phyloP scores from a whole-genome alignment of 2,888 invertebrate genomes.

The Leptogaster cylindrica region DNA sequence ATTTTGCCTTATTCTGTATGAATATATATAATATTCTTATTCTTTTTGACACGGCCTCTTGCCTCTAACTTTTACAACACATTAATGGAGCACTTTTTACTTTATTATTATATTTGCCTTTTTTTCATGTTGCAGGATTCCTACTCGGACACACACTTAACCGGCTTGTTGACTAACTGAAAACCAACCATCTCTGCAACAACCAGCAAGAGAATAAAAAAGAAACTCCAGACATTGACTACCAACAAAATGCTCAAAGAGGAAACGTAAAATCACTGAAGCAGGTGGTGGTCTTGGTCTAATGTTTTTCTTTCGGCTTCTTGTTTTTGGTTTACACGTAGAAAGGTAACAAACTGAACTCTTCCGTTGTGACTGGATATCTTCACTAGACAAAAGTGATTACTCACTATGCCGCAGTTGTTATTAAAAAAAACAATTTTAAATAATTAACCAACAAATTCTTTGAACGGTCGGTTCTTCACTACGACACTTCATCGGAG shows the following conservation, averaged over 20 bases:
- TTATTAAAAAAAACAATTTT: not conserved
- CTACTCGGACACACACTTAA: constrained; percentile 7
- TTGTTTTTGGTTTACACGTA: constrained; percentile 13
- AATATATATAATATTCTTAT: no score
- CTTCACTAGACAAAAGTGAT: not conserved
- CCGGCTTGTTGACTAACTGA: constrained; percentile 6
- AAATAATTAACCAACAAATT: not conserved
- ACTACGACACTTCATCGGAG: not conserved
- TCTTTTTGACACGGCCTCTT: no score
- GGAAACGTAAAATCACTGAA: constrained; percentile 20
- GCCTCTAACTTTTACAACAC: no score
- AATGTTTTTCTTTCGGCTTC: constrained; percentile 19
- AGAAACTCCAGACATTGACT: no score
- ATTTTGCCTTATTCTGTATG: no score
- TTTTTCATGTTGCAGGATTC: no score
- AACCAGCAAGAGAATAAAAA: no score
- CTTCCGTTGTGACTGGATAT: constrained; percentile 17
- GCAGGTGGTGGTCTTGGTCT: constrained; percentile 27
- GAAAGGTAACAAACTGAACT: not conserved
- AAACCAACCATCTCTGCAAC: no score
- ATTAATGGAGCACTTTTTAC: no score
- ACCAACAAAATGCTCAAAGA: not conserved
- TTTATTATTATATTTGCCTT: no score
- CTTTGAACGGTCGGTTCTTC: not conserved
- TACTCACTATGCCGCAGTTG: not conserved